These are phyloP conservation scores for Coracias cyanogaster DNA, from an alignment of 2,797 vertebrate genomes.

Conservation along the genomic window DNA sequence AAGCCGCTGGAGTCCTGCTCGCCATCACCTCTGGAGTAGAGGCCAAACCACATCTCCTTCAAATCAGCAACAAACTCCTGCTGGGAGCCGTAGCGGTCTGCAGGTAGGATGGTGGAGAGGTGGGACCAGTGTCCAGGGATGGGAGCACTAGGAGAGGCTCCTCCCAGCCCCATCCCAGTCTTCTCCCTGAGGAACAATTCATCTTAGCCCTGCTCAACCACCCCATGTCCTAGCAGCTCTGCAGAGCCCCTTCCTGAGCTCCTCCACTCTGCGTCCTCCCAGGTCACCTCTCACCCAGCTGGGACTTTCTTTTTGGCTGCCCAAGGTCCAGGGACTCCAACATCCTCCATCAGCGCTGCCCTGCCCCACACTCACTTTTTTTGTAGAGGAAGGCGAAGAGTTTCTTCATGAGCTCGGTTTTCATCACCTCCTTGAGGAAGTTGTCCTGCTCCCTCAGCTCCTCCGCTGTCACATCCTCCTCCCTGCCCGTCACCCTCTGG, in stretches of 20 bases:
- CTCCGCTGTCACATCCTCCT: conserved; percentile 72
- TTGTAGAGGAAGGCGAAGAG: conserved; percentile 73
- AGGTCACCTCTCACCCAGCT: background rate
- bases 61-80: conserved; percentile 86
- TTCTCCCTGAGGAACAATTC: background rate
- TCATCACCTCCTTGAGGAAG: conserved; percentile 79
- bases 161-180: rapidly evolving
- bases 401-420: conserved; percentile 76
- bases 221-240: background rate
- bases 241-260: background rate
- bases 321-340: rapidly evolving
- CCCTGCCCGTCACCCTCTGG: conserved; percentile 65
- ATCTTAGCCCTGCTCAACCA: background rate
- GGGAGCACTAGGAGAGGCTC: background rate
- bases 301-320: too few relatives aligned
- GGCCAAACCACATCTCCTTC: conserved; percentile 96
- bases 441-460: conserved; percentile 76
- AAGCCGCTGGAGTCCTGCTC: conserved; percentile 92
- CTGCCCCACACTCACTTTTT: conserved; percentile 71
- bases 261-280: background rate
- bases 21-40: conserved; percentile 86
- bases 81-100: conserved; percentile 86
- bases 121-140: rapidly evolving
- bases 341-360: rapidly evolving
- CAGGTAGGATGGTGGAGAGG: background rate